Evolutionary conservation across 1,140 invertebrate genomes (phyloP).

Genomic region (Bactericera cockerelli): DNA sequence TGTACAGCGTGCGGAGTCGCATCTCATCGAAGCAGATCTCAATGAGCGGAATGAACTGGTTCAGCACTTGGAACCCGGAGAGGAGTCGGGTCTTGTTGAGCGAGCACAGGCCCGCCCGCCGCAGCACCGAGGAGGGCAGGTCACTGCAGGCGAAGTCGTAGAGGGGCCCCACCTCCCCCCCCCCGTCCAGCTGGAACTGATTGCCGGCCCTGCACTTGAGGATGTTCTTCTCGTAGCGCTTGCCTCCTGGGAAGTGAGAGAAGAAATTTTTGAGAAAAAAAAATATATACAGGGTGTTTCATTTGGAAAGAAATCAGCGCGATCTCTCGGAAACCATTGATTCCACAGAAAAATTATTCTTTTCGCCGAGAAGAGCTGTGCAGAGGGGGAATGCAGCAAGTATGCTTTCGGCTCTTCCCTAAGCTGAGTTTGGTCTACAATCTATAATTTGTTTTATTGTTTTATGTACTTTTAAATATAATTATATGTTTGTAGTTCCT

Average conservation of each 20-base stretch:
- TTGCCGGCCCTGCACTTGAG: neutral
- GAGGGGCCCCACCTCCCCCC: neutral
- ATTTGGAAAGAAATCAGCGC: no score
- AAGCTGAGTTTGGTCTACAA: no score
- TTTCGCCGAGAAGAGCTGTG: no score
- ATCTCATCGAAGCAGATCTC: constrained; percentile 13
- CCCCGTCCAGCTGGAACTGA: neutral
- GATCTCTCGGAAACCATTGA: no score
- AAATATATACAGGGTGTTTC: no score
- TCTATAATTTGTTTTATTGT: no score
- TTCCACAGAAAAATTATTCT: no score
- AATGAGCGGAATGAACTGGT: constrained; percentile 11
- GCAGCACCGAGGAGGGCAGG: neutral
- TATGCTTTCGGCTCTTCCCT: no score
- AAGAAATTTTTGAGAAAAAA: no score
- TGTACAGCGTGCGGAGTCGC: constrained; percentile 3
- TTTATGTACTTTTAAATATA: no score
- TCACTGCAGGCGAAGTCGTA: neutral
- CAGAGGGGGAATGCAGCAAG: no score
- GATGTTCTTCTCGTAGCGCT: neutral
- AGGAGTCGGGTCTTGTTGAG: neutral
- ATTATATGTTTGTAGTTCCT: no score
- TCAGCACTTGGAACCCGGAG: neutral
- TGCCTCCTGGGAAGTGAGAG: neutral
- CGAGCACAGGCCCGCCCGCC: neutral